Conservation (phyloP, 2,113 vertebrate species). For the Theristicus caerulescens region DNA sequence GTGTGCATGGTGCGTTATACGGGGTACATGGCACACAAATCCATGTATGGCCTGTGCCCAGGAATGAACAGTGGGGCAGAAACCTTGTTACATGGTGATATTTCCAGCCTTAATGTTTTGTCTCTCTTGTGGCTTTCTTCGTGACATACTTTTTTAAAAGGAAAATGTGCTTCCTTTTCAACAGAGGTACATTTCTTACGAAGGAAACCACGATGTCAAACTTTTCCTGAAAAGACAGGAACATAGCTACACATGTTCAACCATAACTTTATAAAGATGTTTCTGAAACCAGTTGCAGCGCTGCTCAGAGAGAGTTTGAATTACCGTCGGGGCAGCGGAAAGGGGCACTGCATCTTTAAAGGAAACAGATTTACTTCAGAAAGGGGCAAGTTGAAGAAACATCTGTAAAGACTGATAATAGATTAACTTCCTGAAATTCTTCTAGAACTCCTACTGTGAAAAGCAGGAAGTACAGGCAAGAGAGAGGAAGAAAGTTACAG, state of each 20-base stretch:
- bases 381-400: slow-evolving; percentile 54
- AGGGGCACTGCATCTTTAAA: slow-evolving; percentile 21
- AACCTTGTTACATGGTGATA: accelerated
- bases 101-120: neutral
- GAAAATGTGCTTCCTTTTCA: slow-evolving; percentile 46
- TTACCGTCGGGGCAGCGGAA: neutral
- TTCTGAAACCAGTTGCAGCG: neutral
- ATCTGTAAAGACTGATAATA: slow-evolving; percentile 65
- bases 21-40: neutral
- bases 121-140: neutral
- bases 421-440: slow-evolving; percentile 65
- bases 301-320: neutral
- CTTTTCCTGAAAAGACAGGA: slow-evolving; percentile 49
- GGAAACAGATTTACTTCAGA: slow-evolving; percentile 52
- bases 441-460: slow-evolving; percentile 7
- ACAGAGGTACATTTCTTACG: neutral
- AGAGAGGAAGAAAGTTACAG: slow-evolving; percentile 23
- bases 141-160: neutral
- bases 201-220: slow-evolving; percentile 49
- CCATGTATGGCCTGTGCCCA: accelerated
- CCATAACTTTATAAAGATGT: neutral
- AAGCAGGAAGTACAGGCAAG: slow-evolving; percentile 57
- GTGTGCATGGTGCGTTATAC: accelerated
- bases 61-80: neutral
- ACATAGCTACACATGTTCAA: neutral